phyloP scores from a whole-genome alignment of 2,113 vertebrate species.

The Oceanites oceanicus region DNA sequence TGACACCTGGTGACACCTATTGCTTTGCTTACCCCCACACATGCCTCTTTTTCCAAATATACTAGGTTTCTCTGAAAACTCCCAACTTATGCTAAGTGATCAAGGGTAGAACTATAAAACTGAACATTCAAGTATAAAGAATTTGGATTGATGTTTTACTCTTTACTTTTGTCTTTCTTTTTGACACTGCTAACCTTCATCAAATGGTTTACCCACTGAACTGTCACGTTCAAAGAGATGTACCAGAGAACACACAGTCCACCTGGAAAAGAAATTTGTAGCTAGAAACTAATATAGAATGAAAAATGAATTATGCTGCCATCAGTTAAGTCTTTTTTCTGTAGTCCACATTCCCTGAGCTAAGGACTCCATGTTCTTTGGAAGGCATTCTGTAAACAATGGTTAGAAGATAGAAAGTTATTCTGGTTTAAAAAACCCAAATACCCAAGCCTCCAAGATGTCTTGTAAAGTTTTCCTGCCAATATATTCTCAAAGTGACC shows the following conservation, averaged over 20 bases:
- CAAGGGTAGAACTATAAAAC: background rate
- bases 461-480: background rate
- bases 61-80: background rate
- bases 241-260: background rate
- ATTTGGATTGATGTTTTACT: background rate
- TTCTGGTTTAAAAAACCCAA: background rate
- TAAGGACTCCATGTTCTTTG: background rate
- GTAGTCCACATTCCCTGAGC: background rate
- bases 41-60: background rate
- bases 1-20: conserved; percentile 61
- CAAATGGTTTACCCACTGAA: background rate
- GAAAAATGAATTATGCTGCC: background rate
- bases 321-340: background rate
- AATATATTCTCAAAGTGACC: background rate
- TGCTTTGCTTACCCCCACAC: background rate
- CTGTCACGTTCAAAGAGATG: background rate
- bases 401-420: background rate
- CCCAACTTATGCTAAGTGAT: background rate
- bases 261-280: background rate
- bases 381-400: background rate
- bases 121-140: background rate
- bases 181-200: background rate
- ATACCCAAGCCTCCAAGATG: background rate
- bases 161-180: background rate
- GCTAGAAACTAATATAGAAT: background rate